Evolutionary conservation across 2,797 vertebrate genomes (phyloP).

Genomic region (Neosilurus hyrtlii): DNA sequence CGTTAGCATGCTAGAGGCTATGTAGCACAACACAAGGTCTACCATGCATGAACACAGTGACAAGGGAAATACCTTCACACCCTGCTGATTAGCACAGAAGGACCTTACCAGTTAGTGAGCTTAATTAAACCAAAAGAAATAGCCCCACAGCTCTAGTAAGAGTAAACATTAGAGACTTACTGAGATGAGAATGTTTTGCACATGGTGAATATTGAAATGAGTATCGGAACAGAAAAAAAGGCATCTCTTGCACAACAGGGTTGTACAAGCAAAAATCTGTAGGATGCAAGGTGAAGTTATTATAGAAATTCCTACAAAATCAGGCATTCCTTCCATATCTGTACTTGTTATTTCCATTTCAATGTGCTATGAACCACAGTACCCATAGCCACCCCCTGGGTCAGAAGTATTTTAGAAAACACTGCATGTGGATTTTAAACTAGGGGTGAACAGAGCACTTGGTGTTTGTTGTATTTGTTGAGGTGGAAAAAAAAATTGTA

Average conservation of each 20-base stretch:
- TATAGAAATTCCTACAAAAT: background rate
- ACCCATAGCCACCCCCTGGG: background rate
- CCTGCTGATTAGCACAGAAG: constrained; percentile 40
- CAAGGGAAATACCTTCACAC: constrained; percentile 51
- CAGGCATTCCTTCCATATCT: background rate
- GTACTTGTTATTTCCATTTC: constrained; percentile 23
- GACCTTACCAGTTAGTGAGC: constrained; percentile 42
- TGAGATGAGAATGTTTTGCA: background rate
- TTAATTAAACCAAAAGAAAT: constrained; percentile 55
- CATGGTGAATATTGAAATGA: background rate
- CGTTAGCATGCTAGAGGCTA: constrained; percentile 63
- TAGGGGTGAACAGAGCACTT: no score
- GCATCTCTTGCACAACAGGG: background rate
- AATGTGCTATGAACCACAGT: background rate
- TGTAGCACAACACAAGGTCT: constrained; percentile 58
- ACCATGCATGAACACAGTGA: constrained; percentile 54
- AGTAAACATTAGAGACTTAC: constrained; percentile 9
- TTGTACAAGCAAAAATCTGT: background rate
- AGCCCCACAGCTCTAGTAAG: background rate
- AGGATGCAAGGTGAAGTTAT: background rate
- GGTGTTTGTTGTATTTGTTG: no score
- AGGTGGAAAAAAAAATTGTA: no score
- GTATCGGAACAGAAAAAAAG: background rate
- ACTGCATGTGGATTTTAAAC: background rate
- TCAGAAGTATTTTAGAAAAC: background rate